These are phyloP conservation scores for Leptura quadrifasciata DNA, from an alignment of 2,888 invertebrate genomes.

Conservation along the genomic window DNA sequence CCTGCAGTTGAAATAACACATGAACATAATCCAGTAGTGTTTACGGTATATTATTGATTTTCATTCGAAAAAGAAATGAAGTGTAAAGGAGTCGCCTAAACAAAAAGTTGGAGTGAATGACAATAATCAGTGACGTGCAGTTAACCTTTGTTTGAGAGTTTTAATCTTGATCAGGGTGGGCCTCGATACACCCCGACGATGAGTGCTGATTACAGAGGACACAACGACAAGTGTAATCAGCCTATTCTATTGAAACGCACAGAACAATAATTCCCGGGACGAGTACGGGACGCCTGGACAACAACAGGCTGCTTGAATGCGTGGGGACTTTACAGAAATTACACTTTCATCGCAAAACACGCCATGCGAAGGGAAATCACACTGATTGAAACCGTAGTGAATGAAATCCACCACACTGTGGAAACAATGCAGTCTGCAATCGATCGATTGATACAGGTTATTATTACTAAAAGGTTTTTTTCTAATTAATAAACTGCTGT, in stretches of 20 bases:
- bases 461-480: slow-evolving; percentile 51
- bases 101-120: slow-evolving; percentile 52
- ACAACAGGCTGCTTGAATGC: slow-evolving; percentile 43
- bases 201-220: slow-evolving; percentile 64
- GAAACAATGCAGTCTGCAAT: slow-evolving; percentile 51
- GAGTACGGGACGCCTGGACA: slow-evolving; percentile 58
- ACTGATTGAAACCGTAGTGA: slow-evolving; percentile 55
- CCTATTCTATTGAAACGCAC: slow-evolving; percentile 67
- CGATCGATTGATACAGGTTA: slow-evolving; percentile 48
- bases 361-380: slow-evolving; percentile 55
- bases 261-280: slow-evolving; percentile 61
- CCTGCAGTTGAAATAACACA: no score
- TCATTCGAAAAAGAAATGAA: slow-evolving; percentile 44
- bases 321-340: slow-evolving; percentile 62
- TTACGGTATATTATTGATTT: not conserved
- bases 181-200: slow-evolving; percentile 53
- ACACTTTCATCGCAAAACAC: slow-evolving; percentile 64
- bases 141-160: slow-evolving; percentile 71
- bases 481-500: slow-evolving; percentile 51
- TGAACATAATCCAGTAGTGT: no score
- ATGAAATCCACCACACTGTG: slow-evolving; percentile 47
- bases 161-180: slow-evolving; percentile 69
- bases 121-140: slow-evolving; percentile 60
- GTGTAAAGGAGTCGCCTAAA: slow-evolving; percentile 52
- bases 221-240: slow-evolving; percentile 69